These are phyloP conservation scores for Oxyscelio sp. DNA, from an alignment of 2,888 invertebrate species.

Conservation along the genomic window DNA sequence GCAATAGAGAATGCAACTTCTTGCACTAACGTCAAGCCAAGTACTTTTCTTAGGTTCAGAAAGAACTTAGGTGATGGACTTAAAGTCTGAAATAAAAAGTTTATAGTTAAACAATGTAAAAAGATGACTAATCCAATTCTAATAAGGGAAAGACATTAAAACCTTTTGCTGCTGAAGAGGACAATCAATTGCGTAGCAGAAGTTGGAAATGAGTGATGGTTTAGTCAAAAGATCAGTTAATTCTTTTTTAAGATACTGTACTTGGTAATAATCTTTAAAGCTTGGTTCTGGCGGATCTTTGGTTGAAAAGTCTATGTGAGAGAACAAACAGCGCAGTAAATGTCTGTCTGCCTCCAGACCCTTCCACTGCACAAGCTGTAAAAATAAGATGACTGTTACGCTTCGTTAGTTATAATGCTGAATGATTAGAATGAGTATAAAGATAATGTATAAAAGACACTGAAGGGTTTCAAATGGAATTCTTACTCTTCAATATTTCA, in stretches of 20 bases:
- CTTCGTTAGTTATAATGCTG: no score
- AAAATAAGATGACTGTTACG: no score
- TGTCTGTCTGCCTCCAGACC: slow-evolving; percentile 99
- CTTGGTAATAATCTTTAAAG: slow-evolving; percentile 90
- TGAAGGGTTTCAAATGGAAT: no score
- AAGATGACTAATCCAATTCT: no score
- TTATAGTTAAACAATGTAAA: neutral
- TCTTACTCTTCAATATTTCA: no score
- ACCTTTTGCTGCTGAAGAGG: slow-evolving; percentile 93
- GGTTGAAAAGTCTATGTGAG: slow-evolving; percentile 94
- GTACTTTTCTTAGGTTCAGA: slow-evolving; percentile 94
- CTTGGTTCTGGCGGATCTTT: slow-evolving; percentile 90
- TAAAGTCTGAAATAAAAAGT: slow-evolving; percentile 90
- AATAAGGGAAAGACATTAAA: no score
- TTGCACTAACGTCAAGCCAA: slow-evolving; percentile 95
- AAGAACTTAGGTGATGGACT: slow-evolving; percentile 94
- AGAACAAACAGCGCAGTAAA: slow-evolving; percentile 97
- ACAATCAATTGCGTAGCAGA: slow-evolving; percentile 96
- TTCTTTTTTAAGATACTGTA: slow-evolving; percentile 94
- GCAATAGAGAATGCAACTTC: slow-evolving; percentile 97
- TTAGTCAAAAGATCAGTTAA: slow-evolving; percentile 94
- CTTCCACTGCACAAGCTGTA: slow-evolving; percentile 95
- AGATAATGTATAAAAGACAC: no score
- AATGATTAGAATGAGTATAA: no score
- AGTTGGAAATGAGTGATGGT: slow-evolving; percentile 95